Percentiles rank a stretch among this genome's conserved stretches.
These are phyloP conservation scores for Drosophila santomea DNA, from an alignment of 1,140 invertebrate genomes.

Conservation along the genomic window DNA sequence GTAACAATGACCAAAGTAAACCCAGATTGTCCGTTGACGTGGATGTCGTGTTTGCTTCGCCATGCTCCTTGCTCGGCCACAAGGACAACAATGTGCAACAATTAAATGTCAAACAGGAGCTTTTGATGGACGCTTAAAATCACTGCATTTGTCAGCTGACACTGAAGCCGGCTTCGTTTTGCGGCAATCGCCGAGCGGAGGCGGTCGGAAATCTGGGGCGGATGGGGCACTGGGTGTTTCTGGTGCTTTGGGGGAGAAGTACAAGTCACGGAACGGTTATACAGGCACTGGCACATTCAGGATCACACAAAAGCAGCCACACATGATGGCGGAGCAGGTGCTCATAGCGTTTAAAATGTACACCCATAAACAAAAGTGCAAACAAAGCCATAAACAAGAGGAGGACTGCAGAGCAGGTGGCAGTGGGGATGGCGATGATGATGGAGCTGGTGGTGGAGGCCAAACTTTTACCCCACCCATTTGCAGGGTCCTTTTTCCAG, in stretches of 20 bases:
- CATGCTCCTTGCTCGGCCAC: slow-evolving; percentile 4
- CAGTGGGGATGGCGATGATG: too few species aligned
- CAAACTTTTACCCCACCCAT: slow-evolving; percentile 20
- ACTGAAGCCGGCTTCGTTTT: slow-evolving; percentile 40
- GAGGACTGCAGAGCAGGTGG: slow-evolving; percentile 5
- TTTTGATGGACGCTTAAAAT: slow-evolving; percentile 82
- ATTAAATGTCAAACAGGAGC: slow-evolving; percentile 79
- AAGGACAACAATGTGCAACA: slow-evolving; percentile 70
- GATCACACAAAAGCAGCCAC: slow-evolving; percentile 10
- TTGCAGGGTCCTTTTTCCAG: slow-evolving; percentile 17
- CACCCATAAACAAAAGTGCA: slow-evolving; percentile 83
- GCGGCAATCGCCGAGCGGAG: slow-evolving; percentile 27
- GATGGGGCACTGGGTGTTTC: background rate
- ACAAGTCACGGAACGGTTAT: slow-evolving; percentile 68
- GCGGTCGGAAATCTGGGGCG: slow-evolving; percentile 3
- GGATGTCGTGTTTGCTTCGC: slow-evolving; percentile 6
- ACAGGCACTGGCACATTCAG: slow-evolving; percentile 10
- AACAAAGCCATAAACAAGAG: slow-evolving; percentile 82
- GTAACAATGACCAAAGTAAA: slow-evolving; percentile 32
- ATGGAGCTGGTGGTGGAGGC: background rate
- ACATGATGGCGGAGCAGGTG: slow-evolving; percentile 50
- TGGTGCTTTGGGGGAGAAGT: slow-evolving; percentile 1
- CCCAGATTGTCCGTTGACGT: slow-evolving; percentile 23
- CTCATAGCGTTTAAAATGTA: slow-evolving; percentile 78
- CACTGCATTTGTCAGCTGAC: slow-evolving; percentile 75